Base-by-base conservation (phyloP, 2,797 vertebrate species). In the Erpetoichthys calabaricus region DNA sequence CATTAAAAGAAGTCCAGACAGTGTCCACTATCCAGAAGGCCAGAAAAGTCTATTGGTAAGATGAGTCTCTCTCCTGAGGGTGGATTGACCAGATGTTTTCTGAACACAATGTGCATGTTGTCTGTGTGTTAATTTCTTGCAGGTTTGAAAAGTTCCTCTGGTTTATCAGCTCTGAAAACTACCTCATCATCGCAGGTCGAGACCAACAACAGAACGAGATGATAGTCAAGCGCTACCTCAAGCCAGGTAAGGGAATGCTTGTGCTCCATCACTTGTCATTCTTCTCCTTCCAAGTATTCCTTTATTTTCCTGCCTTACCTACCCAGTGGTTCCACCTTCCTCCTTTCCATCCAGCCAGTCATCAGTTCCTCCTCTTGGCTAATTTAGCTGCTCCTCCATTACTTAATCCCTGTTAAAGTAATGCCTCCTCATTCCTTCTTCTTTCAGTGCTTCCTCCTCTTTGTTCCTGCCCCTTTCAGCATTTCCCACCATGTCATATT, bases 101-200 rank as follows among this genome's bases (percentile, higher is more conserved):
- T 6, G 47, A 49, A 49, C 47, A 6, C 6, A 49, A 7, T 49
- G 47, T 49, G 7, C 51, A 5, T 41, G 42, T 45, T 45, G 8
- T 10, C 44, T 8, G 9, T 8, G 2, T 42, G 5, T 51, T 43
- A 7, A 5, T 45, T 51, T 56, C 7, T 8, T 63, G 42, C 79
- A 99, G 96, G 96, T 99, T 99, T 85, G 96, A 99, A 77, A 99
- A 99, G 84, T 99, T 99, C 80, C 75, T 98, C 62, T 99, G 96
- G 96, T 98, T 99, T 77, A 83, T 99, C 67, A 99, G 91, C 72
- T 94, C 95, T 1, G 96, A 99, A 78, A 99, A 97, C 70, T 98
- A 92, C 70, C 86, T 99, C 3, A 67, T 97, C 59, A 97, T 99
- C 53, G 94, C 95, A 55, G 96, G 96, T 56, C 78, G 95, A 67